Evolutionary conservation across 1,140 invertebrate species (phyloP).

Genomic region (Pachyrhynchus sulphureomaculatus): DNA sequence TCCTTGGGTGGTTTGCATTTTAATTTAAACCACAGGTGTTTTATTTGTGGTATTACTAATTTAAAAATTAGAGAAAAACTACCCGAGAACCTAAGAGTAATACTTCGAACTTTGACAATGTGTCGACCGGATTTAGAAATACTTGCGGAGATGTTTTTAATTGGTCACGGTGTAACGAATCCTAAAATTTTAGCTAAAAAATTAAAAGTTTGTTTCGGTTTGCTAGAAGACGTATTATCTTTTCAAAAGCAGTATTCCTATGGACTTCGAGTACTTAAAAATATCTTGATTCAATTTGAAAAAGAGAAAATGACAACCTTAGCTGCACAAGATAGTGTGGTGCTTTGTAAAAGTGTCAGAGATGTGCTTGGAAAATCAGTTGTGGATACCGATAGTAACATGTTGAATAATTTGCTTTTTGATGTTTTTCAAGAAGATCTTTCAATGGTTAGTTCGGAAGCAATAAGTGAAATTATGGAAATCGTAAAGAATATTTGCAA

Average conservation of each 20-base stretch:
- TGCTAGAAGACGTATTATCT: constrained; percentile 7
- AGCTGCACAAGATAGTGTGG: constrained; percentile 56
- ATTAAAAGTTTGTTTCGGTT: background rate
- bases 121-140: constrained; percentile 89
- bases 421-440: constrained; percentile 78
- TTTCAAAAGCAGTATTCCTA: constrained; percentile 23
- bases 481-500: constrained; percentile 50
- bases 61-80: constrained; percentile 58
- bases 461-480: background rate
- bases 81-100: constrained; percentile 85
- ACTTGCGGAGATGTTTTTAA: constrained; percentile 85
- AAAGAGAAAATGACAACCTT: constrained; percentile 49
- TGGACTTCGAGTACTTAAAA: constrained; percentile 24
- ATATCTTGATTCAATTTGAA: constrained; percentile 27
- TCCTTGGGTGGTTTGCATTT: constrained; percentile 39
- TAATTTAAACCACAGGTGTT: constrained; percentile 45
- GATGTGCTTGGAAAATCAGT: constrained; percentile 92
- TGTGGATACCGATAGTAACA: constrained; percentile 76
- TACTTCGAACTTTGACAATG: constrained; percentile 90
- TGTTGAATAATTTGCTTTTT: constrained; percentile 86
- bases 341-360: constrained; percentile 60
- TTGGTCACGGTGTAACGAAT: constrained; percentile 81
- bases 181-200: constrained; percentile 78
- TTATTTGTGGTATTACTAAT: constrained; percentile 26
- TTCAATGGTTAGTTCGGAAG: background rate